Base-by-base conservation (phyloP, 2,113 vertebrate genomes). In the Terrapene triunguis region DNA sequence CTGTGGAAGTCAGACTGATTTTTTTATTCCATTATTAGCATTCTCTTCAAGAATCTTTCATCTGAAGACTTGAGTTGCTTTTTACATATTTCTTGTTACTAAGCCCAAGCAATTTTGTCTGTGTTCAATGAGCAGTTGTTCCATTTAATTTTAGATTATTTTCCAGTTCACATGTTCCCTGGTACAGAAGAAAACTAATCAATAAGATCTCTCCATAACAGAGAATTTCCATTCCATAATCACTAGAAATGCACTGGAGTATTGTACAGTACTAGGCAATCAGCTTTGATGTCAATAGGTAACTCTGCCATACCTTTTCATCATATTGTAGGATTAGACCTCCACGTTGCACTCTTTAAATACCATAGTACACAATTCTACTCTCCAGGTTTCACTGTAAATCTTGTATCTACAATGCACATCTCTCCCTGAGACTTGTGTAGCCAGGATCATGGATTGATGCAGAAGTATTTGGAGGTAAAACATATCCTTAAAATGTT, bases 1-100 rank as follows among this genome's bases (percentile, higher is more conserved):
- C 72, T 76, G 22, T 42, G 42, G 72, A 25, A 92, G 87, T n/a
- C 42, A 72, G 90, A 90, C 76, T 48, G 53, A 82, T 84, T 87
- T n/a, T 86, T 65, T n/a, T 17, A 72, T 32, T 82, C 87, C 82
- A 29, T 35, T 85, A 54, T 69, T 89, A 69, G 78, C 29, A 65
- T 92, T 48, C 55, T 51, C 83, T 89, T 24, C n/a, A 89, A 14
- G 88, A 96, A 57, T 84, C 93, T 85, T 88, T 76, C 93, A 91
- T 84, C 84, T 96, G 76, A 44, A 0, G 1, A 47, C 80, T 54
- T 87, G 47, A 78, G 44, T 1, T n/a, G n/a, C n/a, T n/a, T n/a
- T 10, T 51, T 74, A 76, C 78, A 6, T 51, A 21, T 87, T 54
- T 25, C 21, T 89, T 93, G 6, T 72, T 85, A 13, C 54, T 69